These are phyloP conservation scores for Amblyopsis rosae DNA, from an alignment of 2,113 vertebrate species.

Conservation along the genomic window DNA sequence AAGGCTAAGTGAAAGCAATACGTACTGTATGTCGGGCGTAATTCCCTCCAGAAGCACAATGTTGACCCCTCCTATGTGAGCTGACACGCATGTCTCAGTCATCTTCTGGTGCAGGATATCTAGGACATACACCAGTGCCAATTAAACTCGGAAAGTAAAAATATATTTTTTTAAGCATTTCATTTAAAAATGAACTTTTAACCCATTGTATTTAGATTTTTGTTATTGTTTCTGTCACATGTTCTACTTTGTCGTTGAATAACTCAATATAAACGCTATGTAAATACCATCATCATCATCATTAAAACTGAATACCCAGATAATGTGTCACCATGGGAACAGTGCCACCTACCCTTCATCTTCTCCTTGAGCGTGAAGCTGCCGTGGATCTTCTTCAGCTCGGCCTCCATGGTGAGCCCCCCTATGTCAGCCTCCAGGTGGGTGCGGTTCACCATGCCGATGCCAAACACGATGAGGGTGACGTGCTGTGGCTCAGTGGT, in stretches of 20 bases:
- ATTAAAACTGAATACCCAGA: too few species aligned
- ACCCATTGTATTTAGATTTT: too few species aligned
- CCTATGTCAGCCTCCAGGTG: constrained; percentile 98
- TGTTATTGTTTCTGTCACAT: too few species aligned
- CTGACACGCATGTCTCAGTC: constrained; percentile 96
- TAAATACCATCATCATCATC: too few species aligned
- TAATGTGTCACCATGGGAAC: too few species aligned
- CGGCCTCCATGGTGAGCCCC: constrained; percentile 95
- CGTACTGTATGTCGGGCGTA: constrained; percentile 97
- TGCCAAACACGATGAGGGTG: constrained; percentile 94
- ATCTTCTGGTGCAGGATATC: constrained; percentile 98
- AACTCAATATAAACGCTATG: too few species aligned
- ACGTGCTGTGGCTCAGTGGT: constrained; percentile 90
- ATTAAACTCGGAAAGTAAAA: neutral
- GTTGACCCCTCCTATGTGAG: constrained; percentile 96
- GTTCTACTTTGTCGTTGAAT: too few species aligned
- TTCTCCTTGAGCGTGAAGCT: constrained; percentile 98
- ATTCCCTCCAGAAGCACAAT: constrained; percentile 97
- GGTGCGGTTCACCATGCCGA: constrained; percentile 97
- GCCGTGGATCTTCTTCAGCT: constrained; percentile 96
- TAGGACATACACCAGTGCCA: constrained; percentile 45
- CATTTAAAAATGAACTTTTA: too few species aligned
- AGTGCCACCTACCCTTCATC: constrained; percentile 89
- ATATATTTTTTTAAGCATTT: too few species aligned
- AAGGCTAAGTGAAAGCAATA: constrained; percentile 35